Conservation (phyloP, 2,888 invertebrate species). For the Drosophila aldrichi region DNA sequence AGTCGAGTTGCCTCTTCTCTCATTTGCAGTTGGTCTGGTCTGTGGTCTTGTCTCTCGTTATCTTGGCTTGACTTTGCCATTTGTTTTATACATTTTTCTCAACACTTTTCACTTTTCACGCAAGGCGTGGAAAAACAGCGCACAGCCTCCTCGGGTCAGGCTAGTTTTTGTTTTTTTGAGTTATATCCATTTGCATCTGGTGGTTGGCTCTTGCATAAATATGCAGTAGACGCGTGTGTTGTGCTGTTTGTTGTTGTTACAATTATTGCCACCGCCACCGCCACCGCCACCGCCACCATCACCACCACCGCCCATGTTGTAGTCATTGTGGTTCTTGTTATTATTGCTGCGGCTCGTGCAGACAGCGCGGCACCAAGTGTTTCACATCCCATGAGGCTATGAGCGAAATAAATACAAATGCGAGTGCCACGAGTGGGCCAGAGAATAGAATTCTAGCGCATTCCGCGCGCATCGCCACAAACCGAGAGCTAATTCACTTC, state of each 20-base stretch:
- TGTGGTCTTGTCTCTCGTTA: slow-evolving; percentile 27
- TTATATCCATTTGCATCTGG: slow-evolving; percentile 66
- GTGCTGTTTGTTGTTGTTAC: slow-evolving; percentile 55
- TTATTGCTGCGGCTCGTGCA: slow-evolving; percentile 65
- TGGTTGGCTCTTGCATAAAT: slow-evolving; percentile 60
- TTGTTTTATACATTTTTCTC: slow-evolving; percentile 73
- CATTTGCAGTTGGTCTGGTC: slow-evolving; percentile 11
- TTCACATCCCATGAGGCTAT: slow-evolving; percentile 63
- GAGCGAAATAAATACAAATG: slow-evolving; percentile 45
- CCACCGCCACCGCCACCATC: slow-evolving; percentile 20
- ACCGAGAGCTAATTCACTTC: slow-evolving; percentile 25
- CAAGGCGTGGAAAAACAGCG: slow-evolving; percentile 70
- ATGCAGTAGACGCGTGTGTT: slow-evolving; percentile 55
- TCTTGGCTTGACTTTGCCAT: slow-evolving; percentile 67
- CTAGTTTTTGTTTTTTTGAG: slow-evolving; percentile 32
- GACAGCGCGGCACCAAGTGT: slow-evolving; percentile 79
- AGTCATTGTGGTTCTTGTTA: slow-evolving; percentile 37
- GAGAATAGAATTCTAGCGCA: slow-evolving; percentile 15
- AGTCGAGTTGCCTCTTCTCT: slow-evolving; percentile 1
- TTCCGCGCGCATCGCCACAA: slow-evolving; percentile 33
- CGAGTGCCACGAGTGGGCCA: slow-evolving; percentile 13
- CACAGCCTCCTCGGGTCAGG: slow-evolving; percentile 41
- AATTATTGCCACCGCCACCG: slow-evolving; percentile 58
- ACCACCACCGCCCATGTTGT: slow-evolving; percentile 14
- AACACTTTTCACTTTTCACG: slow-evolving; percentile 67